Evolutionary conservation across 2,888 invertebrate genomes (phyloP).

Genomic region (Itoplectis maculator): DNA sequence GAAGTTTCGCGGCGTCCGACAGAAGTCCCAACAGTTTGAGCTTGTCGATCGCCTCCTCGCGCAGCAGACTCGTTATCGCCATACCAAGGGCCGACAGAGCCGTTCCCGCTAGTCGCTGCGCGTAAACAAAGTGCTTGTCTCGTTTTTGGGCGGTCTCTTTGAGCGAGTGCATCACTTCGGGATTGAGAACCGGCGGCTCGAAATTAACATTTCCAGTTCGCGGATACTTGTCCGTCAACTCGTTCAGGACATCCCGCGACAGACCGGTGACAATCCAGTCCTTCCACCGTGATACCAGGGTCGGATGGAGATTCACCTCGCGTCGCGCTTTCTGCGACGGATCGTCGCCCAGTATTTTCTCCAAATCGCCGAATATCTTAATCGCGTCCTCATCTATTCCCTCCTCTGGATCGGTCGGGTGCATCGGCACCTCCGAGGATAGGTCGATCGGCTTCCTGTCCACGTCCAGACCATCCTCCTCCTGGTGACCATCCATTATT

Average conservation of each 20-base stretch:
- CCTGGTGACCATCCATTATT: neutral
- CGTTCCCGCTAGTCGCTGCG: constrained; percentile 48
- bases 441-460: neutral
- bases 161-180: constrained; percentile 23
- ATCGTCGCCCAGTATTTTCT: constrained; percentile 44
- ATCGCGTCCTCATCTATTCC: constrained; percentile 23
- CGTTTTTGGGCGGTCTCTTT: constrained; percentile 57
- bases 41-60: constrained; percentile 50
- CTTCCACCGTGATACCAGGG: constrained; percentile 35
- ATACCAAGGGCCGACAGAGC: constrained; percentile 54
- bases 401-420: constrained; percentile 4
- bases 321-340: constrained; percentile 14
- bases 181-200: constrained; percentile 47
- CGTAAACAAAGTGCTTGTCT: constrained; percentile 51
- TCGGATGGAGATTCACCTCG: constrained; percentile 12
- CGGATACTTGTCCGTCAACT: constrained; percentile 28
- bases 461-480: neutral
- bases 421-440: neutral
- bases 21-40: constrained; percentile 23
- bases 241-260: neutral
- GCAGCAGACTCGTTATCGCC: constrained; percentile 42
- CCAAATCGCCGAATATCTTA: constrained; percentile 30
- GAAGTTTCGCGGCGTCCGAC: constrained; percentile 27
- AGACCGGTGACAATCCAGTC: constrained; percentile 39
- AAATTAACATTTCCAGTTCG: constrained; percentile 36